These are phyloP conservation scores for Leptothorax acervorum DNA, from an alignment of 2,888 invertebrate species.

Conservation along the genomic window DNA sequence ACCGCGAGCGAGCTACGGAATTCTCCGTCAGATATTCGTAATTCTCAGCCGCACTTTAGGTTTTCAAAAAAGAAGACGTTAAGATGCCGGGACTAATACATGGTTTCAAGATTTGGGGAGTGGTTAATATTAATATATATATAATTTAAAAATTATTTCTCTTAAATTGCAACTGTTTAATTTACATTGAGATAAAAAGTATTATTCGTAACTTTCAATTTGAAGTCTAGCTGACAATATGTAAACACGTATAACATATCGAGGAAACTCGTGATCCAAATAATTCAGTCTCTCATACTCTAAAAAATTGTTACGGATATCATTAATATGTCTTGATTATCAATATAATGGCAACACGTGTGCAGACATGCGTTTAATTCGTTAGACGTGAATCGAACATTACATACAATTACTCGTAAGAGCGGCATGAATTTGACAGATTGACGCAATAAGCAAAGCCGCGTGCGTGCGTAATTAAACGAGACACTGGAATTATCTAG, in stretches of 20 bases:
- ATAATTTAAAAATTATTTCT: not conserved
- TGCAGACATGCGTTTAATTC: not conserved
- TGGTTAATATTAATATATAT: not conserved
- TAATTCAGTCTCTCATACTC: conserved; percentile 11
- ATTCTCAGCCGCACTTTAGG: conserved; percentile 31
- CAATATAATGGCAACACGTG: not conserved
- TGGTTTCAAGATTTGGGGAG: not conserved
- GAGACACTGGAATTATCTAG: conserved; percentile 57
- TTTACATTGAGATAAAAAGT: not conserved
- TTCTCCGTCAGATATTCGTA: conserved; percentile 61
- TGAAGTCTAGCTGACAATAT: not conserved
- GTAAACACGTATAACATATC: not conserved
- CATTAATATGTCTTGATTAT: conserved; percentile 16
- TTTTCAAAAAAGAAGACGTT: not conserved
- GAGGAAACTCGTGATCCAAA: not conserved
- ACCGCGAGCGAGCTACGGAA: conserved; percentile 67
- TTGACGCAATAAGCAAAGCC: conserved; percentile 53
- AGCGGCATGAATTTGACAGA: conserved; percentile 50
- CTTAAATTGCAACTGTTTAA: not conserved
- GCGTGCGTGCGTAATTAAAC: conserved; percentile 57
- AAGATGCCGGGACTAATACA: not conserved
- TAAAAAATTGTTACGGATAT: conserved; percentile 4
- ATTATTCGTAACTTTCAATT: not conserved
- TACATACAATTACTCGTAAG: conserved; percentile 46
- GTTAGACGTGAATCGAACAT: conserved; percentile 32